phyloP scores from a whole-genome alignment of 2,113 vertebrate species.

The Cephalopterus ornatus region DNA sequence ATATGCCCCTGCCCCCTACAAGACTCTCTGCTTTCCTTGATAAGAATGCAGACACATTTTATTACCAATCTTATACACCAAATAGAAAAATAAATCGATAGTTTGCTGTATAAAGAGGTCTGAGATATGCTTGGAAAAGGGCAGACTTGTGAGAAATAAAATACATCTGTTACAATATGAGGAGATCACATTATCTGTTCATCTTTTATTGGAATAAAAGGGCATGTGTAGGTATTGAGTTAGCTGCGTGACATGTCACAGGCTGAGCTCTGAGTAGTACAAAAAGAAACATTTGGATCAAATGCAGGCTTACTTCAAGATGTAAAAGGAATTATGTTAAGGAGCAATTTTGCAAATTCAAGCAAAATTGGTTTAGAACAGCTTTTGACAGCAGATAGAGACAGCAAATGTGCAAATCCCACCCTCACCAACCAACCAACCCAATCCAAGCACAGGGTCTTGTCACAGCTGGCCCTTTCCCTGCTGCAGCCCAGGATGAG shows the following conservation, averaged over 20 bases:
- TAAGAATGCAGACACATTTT: background rate
- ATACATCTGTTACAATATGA: background rate
- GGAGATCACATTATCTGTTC: background rate
- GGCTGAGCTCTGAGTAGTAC: background rate
- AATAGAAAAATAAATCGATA: background rate
- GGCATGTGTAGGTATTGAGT: constrained; percentile 11
- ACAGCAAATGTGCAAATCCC: background rate
- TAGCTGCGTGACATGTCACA: background rate
- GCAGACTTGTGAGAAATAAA: background rate
- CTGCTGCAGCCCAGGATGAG: background rate
- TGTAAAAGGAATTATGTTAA: background rate
- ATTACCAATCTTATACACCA: background rate
- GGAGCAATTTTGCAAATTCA: background rate
- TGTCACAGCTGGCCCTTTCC: background rate
- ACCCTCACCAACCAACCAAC: background rate
- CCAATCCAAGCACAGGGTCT: background rate
- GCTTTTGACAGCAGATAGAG: background rate
- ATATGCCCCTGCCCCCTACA: background rate
- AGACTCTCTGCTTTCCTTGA: background rate
- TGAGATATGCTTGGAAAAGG: background rate
- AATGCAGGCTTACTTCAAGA: background rate
- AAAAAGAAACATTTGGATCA: background rate
- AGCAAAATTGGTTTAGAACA: background rate
- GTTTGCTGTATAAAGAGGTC: background rate
- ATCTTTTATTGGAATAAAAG: background rate